Evolutionary conservation across 2,888 invertebrate species (phyloP).

Genomic region (Temnothorax unifasciatus): DNA sequence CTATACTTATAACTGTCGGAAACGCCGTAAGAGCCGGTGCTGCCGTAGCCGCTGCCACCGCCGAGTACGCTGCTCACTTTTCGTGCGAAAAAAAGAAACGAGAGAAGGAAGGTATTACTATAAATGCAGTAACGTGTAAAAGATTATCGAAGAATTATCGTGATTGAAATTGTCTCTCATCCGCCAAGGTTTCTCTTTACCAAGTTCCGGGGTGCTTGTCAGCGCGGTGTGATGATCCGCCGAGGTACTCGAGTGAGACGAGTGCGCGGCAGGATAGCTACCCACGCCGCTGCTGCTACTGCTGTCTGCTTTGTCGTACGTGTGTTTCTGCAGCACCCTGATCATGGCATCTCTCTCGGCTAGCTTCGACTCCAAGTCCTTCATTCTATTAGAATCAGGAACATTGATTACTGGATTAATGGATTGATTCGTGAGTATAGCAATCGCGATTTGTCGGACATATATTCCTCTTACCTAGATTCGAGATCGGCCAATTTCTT

Average conservation of each 20-base stretch:
- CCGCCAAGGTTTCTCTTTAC: conserved; percentile 64
- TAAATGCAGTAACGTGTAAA: background rate
- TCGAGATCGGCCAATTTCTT: conserved; percentile 95
- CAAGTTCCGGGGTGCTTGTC: conserved; percentile 84
- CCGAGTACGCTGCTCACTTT: conserved; percentile 88
- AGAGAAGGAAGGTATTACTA: background rate
- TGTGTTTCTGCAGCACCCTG: conserved; percentile 94
- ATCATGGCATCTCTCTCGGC: conserved; percentile 97
- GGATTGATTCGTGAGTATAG: background rate
- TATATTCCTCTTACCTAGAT: conserved; percentile 88
- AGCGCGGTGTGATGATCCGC: conserved; percentile 83
- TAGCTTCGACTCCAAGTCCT: conserved; percentile 94
- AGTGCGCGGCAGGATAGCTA: conserved; percentile 87
- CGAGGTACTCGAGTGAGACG: conserved; percentile 85
- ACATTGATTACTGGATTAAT: background rate
- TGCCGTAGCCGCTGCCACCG: conserved; percentile 88
- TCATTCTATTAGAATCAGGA: conserved; percentile 87
- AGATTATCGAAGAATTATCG: background rate
- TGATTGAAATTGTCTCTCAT: background rate
- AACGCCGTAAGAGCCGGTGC: conserved; percentile 88
- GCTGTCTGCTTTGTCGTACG: conserved; percentile 90
- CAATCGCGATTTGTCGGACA: conserved; percentile 30
- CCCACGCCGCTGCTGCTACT: conserved; percentile 87
- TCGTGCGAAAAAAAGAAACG: background rate
- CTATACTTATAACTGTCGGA: conserved; percentile 88